A percentile compares a stretch with the other conserved stretches of the same genome.
phyloP scores from a whole-genome alignment of 2,113 vertebrate genomes.

The Megaceryle maxima region DNA sequence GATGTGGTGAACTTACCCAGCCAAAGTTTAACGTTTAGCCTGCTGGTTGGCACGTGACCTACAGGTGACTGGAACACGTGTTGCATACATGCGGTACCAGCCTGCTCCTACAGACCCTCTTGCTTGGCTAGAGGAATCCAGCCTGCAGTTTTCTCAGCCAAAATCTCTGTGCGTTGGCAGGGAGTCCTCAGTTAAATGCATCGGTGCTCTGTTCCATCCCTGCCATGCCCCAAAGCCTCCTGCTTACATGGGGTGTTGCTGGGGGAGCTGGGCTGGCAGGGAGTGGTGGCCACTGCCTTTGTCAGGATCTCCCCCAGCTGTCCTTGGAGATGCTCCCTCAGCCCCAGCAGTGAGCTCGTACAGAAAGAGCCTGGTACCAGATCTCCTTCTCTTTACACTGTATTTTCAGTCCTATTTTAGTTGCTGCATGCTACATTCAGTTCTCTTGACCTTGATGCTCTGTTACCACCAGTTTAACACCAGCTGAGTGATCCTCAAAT shows the following conservation, averaged over 20 bases:
- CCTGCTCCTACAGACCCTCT: neutral
- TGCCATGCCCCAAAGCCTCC: neutral
- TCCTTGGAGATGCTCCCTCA: neutral
- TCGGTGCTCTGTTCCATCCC: neutral
- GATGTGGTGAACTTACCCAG: neutral
- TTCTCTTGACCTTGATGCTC: neutral
- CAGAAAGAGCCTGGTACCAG: neutral
- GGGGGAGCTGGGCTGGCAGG: neutral
- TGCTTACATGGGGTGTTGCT: rapidly evolving
- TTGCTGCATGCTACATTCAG: neutral
- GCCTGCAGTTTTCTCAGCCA: neutral
- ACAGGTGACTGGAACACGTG: neutral
- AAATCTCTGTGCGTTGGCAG: neutral
- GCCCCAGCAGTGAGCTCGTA: neutral
- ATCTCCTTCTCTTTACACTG: neutral
- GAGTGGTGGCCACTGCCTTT: neutral
- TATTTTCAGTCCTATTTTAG: neutral
- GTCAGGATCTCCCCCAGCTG: rapidly evolving
- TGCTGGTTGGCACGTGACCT: neutral
- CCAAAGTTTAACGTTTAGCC: neutral
- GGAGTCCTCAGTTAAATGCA: neutral
- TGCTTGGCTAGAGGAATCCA: neutral
- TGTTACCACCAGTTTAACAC: neutral
- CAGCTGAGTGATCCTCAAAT: neutral
- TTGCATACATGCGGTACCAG: neutral